phyloP scores from a whole-genome alignment of 2,113 vertebrate genomes.

The Aphyosemion australe region DNA sequence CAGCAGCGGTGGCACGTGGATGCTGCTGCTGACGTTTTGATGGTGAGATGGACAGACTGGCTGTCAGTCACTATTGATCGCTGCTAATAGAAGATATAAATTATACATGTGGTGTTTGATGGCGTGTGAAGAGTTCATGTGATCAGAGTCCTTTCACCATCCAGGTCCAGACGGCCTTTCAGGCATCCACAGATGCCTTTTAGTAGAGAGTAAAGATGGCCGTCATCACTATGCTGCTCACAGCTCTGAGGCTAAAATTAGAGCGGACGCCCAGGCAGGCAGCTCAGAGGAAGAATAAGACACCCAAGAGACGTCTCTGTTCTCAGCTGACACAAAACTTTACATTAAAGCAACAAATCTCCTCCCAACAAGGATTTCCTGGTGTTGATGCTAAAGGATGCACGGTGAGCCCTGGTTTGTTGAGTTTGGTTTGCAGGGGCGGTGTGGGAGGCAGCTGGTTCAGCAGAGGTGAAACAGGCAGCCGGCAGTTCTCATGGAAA shows the following conservation, averaged over 20 bases:
- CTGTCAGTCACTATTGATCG: not conserved
- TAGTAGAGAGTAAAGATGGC: conserved; percentile 76
- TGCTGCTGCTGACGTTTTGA: conserved; percentile 27
- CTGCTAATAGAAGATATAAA: conserved; percentile 4
- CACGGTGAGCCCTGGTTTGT: not conserved
- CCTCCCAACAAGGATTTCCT: conserved; percentile 2
- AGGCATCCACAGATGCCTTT: conserved; percentile 66
- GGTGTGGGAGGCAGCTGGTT: conserved; percentile 19
- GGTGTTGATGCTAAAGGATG: conserved; percentile 16
- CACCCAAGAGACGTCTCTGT: conserved; percentile 59
- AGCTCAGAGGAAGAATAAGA: conserved; percentile 59
- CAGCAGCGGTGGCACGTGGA: conserved; percentile 25
- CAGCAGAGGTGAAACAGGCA: conserved; percentile 46
- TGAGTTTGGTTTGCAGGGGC: not conserved
- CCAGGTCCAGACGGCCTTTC: conserved; percentile 41
- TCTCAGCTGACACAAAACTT: conserved; percentile 27
- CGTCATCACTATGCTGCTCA: conserved; percentile 77
- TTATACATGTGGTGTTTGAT: not conserved
- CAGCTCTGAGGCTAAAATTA: conserved; percentile 80
- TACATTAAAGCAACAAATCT: conserved; percentile 15
- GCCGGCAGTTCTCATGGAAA: conserved; percentile 70
- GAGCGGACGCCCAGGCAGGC: conserved; percentile 54
- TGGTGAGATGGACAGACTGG: not conserved
- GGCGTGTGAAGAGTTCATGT: not conserved
- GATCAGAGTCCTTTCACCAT: conserved; percentile 30